Evolutionary conservation across 2,888 invertebrate genomes (phyloP), one percentile per base, ranked within the genome.

Genomic region (Scelioninae gen. 1): DNA sequence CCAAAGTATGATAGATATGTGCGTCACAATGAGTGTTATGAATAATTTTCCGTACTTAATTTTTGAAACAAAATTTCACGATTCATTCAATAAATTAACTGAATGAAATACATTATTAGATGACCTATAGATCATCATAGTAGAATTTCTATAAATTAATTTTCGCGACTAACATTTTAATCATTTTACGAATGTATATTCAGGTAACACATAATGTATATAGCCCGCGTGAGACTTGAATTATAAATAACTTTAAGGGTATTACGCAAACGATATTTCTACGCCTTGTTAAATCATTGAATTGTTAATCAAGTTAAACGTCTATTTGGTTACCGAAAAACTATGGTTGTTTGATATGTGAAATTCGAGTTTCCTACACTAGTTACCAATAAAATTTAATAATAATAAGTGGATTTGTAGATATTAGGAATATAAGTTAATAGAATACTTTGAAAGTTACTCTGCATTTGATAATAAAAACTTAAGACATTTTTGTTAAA

Each of bases 221-320:
- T 10, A 15, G 38, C 8, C 34, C 34, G 34, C 10, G 9, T 1
- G 34, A 34, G 34, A 11, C n/a, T n/a, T 43, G 43, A 10, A n/a
- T 43, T 43, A 58, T 40, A 43, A 58, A 58, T 43, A 43, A 23
- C n/a, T 38, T 58, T 11, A 7, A 8, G 38, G 8, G 10, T 1
- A 9, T 38, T 38, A 4, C 5, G 38, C 38, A 10, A 9, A 9
- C 58, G 16, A 16, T 11, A 10, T 56, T 15, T 32, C 13, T 56
- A 38, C 16, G 16, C 10, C 8, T 34, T 56, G 55, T 38, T 56
- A 8, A 38, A 13, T 31, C 56, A 9, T 13, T 38, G 15, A 58
- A 58, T 58, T 58, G 58, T 40, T 43, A 38, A 58, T 58, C 23
- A 58, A 11, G 3, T 43, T n/a, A 56, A 34, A 56, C 13, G 16